phyloP scores from a whole-genome alignment of 2,888 invertebrate genomes.

The Eutolmus rufibarbis region DNA sequence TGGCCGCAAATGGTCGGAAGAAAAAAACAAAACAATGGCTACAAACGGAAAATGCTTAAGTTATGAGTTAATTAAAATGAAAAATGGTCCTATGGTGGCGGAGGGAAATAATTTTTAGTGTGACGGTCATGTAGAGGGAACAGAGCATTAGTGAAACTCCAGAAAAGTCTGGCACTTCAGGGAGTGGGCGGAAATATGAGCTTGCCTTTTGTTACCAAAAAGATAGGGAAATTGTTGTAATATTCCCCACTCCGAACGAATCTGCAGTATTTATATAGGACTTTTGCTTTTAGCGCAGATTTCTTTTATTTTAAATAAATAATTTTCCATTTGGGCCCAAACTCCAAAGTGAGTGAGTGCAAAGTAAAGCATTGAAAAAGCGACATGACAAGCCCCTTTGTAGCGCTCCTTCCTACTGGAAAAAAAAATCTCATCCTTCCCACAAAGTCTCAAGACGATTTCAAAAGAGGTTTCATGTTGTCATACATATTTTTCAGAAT shows the following conservation, averaged over 20 bases:
- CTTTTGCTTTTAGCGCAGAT: background rate
- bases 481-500: background rate
- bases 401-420: background rate
- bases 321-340: background rate
- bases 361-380: background rate
- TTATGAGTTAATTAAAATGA: background rate
- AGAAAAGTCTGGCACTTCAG: background rate
- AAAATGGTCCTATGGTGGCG: background rate
- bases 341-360: background rate
- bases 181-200: background rate
- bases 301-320: background rate
- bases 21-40: background rate
- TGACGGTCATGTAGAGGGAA: background rate
- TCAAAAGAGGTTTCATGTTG: background rate
- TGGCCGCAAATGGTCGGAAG: background rate
- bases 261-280: background rate
- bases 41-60: background rate
- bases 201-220: background rate
- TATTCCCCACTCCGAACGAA: background rate
- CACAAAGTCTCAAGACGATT: background rate
- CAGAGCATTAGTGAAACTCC: background rate
- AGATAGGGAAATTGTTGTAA: background rate
- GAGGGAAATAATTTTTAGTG: background rate
- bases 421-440: background rate
- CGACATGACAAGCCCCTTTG: background rate